Base-by-base conservation (phyloP, 2,888 invertebrate genomes). In the Patella depressa region DNA sequence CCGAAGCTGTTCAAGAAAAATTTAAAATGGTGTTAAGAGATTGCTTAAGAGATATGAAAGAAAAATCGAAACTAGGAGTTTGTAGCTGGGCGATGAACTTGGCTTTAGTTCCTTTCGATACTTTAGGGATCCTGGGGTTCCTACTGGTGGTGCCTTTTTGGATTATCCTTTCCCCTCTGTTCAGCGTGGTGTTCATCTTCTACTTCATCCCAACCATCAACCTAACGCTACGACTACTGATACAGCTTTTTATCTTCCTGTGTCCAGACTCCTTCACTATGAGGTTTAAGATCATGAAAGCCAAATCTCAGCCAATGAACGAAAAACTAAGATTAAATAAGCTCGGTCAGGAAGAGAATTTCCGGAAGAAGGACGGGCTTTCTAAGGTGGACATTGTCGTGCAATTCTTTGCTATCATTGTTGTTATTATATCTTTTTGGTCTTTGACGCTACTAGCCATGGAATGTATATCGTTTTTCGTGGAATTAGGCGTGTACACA, bases 191-290 rank as follows among this genome's bases (percentile, higher is more conserved):
- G 11, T 80, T 85, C 45, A 77, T 87, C 17, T 85, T 90, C 79
- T 89, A 88, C 81, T 81, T 87, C 45, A 80, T 90, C 29, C 90
- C 90, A 11, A 86, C 88, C 7, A 59, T 89, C 24, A 89, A 89
- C 77, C 75, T 90, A 29, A 85, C 87, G 5, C 19, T 87, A 24
- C 73, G 90, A 7, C 83, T 90, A 73, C 15, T 88, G 17, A 82
- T 85, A 14, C 85, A 88, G 72, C 81, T 87, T 74, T 76, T 84
- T 24, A 78, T 85, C 71, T 86, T 85, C 77, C 72, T 85, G 17
- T 78, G 86, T 34, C 88, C 87, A 2, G 72, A 73, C 15, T 75
- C 73, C 55, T 75, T 80, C 24, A 70, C 76, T 11, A 9, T 71
- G 24, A 59, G 1, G 17, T 24, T n/a, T 19, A 34, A 72, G 17